These are phyloP conservation scores for Halichoeres trimaculatus DNA, from an alignment of 2,113 vertebrate species.

Conservation along the genomic window DNA sequence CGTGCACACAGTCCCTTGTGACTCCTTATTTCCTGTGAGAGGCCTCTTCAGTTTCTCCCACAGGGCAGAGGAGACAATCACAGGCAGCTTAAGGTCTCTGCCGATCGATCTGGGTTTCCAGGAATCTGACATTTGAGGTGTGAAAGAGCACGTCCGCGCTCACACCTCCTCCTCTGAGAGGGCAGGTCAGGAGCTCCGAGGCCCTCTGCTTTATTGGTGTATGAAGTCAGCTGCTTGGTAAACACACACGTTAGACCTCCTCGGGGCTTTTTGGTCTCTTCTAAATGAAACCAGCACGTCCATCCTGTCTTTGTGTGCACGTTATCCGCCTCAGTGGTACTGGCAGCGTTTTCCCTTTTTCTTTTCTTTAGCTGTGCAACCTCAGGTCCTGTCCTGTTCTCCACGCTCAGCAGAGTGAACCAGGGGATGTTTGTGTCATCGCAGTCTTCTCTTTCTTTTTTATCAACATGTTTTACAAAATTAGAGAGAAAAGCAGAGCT, in stretches of 20 bases:
- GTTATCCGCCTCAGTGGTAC: conserved; percentile 21
- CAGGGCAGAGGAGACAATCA: conserved; percentile 57
- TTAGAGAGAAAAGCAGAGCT: not conserved
- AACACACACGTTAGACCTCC: conserved; percentile 31
- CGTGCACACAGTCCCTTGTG: conserved; percentile 47
- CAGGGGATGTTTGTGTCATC: not conserved
- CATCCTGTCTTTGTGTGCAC: conserved; percentile 4
- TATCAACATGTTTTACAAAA: not conserved
- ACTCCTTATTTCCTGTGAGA: conserved; percentile 66
- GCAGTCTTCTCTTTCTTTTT: not conserved
- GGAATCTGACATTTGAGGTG: conserved; percentile 65
- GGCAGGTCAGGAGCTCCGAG: conserved; percentile 32
- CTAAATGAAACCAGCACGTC: conserved; percentile 16
- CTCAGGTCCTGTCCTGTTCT: no score
- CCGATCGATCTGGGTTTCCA: conserved; percentile 63
- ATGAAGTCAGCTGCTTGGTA: conserved; percentile 22
- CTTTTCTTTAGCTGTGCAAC: not conserved
- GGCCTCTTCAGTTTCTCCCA: conserved; percentile 42
- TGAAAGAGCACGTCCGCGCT: conserved; percentile 32
- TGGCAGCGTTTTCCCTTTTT: conserved; percentile 5
- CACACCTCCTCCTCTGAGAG: conserved; percentile 23
- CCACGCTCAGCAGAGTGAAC: no score
- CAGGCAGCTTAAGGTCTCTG: conserved; percentile 44
- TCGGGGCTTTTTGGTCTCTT: conserved; percentile 23
- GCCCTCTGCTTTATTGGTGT: not conserved